These are phyloP conservation scores for Electrophaes corylata DNA, from an alignment of 2,888 invertebrate genomes.

Conservation along the genomic window DNA sequence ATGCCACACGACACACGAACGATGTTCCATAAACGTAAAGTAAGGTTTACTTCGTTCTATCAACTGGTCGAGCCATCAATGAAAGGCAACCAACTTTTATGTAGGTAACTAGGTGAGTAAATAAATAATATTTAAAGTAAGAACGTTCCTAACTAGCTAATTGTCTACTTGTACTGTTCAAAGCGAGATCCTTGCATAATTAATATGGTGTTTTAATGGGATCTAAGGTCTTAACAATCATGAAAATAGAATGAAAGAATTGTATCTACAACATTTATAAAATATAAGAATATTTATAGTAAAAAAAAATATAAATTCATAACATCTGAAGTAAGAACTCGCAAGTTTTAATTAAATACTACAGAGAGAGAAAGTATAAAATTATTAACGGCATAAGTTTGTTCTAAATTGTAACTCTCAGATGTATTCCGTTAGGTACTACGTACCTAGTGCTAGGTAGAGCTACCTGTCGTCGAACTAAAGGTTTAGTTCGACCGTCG, in stretches of 20 bases:
- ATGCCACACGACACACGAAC: slow-evolving; percentile 47
- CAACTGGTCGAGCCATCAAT: neutral
- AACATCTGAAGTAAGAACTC: slow-evolving; percentile 5
- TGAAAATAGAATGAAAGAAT: too few species aligned
- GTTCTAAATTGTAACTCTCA: slow-evolving; percentile 73
- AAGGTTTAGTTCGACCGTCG: slow-evolving; percentile 35
- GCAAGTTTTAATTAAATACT: slow-evolving; percentile 43
- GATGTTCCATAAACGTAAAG: slow-evolving; percentile 49
- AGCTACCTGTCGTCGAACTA: slow-evolving; percentile 72
- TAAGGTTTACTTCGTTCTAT: slow-evolving; percentile 21
- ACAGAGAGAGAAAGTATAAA: slow-evolving; percentile 64
- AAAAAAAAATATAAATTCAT: neutral
- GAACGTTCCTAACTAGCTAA: neutral
- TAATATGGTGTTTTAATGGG: too few species aligned
- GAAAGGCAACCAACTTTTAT: neutral
- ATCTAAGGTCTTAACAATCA: too few species aligned
- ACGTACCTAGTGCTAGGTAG: too few species aligned
- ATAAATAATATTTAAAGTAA: neutral
- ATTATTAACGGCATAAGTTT: slow-evolving; percentile 68
- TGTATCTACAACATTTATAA: too few species aligned
- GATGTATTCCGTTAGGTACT: slow-evolving; percentile 71
- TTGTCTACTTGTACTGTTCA: neutral
- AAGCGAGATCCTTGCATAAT: neutral
- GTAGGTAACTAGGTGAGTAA: neutral
- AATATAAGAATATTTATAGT: neutral